These are phyloP conservation scores for Melanophora roralis DNA, from an alignment of 2,888 invertebrate species.

Conservation along the genomic window DNA sequence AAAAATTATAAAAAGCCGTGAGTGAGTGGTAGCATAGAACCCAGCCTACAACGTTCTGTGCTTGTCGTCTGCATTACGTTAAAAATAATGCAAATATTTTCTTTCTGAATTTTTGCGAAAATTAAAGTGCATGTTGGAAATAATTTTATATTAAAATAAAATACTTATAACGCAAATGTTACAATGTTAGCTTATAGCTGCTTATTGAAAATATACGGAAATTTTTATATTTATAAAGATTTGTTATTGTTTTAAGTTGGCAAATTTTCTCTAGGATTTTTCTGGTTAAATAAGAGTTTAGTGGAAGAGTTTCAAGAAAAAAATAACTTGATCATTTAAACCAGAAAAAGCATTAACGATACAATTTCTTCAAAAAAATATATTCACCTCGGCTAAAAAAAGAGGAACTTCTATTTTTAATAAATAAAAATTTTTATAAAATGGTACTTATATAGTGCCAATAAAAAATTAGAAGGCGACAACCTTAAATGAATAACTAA, in stretches of 20 bases:
- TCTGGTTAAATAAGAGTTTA: background rate
- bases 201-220: too few species aligned
- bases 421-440: background rate
- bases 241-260: too few species aligned
- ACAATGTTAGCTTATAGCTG: too few species aligned
- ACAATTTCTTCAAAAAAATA: too few species aligned
- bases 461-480: conserved; percentile 35
- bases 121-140: background rate
- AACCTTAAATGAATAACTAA: conserved; percentile 46
- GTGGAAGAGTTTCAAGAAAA: background rate
- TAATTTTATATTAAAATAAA: too few species aligned
- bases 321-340: too few species aligned
- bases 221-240: too few species aligned
- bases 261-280: too few species aligned
- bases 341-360: too few species aligned
- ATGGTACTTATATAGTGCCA: background rate
- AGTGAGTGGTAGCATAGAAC: background rate
- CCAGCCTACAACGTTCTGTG: background rate
- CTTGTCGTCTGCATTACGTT: conserved; percentile 1
- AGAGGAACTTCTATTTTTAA: too few species aligned
- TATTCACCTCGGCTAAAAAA: too few species aligned
- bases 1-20: background rate
- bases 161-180: too few species aligned
- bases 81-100: background rate
- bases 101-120: background rate